Evolutionary conservation across 2,113 vertebrate genomes (phyloP).

Genomic region (Eleginops maclovinus): DNA sequence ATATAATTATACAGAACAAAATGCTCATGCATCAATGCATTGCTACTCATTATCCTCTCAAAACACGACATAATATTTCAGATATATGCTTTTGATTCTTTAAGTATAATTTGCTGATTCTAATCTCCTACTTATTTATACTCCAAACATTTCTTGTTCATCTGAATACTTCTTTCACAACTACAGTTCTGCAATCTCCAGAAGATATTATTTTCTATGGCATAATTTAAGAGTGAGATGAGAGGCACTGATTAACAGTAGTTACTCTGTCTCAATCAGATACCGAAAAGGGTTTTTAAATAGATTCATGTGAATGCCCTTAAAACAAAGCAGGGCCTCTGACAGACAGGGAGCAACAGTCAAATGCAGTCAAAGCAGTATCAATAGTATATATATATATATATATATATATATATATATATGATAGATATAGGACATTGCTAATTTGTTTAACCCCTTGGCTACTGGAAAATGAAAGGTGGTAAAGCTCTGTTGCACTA

Average conservation of each 20-base stretch:
- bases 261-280: no score
- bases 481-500: neutral
- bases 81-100: no score
- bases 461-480: neutral
- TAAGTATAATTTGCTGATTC: neutral
- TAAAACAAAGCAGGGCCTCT: neutral
- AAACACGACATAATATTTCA: no score
- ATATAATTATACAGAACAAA: neutral
- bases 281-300: neutral
- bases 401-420: no score
- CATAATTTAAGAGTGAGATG: conserved; percentile 2
- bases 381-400: no score
- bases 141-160: no score
- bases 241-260: no score
- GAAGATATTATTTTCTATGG: neutral
- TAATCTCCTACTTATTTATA: neutral
- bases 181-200: neutral
- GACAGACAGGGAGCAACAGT: neutral
- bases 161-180: neutral
- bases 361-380: neutral
- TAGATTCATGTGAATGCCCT: neutral
- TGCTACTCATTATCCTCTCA: no score
- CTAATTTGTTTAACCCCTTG: neutral
- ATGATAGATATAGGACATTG: neutral
- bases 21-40: no score